These are phyloP conservation scores for Poecilia gillii DNA, from an alignment of 2,797 vertebrate species.

Conservation along the genomic window DNA sequence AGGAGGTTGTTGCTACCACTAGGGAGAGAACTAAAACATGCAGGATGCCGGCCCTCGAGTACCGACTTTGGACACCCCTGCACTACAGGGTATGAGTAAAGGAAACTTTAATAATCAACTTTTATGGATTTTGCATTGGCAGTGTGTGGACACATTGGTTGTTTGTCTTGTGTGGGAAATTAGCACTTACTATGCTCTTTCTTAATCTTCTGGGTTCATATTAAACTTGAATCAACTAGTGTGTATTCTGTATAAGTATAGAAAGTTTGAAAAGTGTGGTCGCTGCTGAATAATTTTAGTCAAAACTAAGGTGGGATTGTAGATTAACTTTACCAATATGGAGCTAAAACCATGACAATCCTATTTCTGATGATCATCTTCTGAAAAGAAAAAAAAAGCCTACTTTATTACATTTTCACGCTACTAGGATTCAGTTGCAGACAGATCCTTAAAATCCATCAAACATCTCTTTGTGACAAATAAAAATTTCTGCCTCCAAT, in stretches of 20 bases:
- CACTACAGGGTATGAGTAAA: not conserved
- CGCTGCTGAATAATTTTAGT: not conserved
- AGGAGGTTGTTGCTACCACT: too few relatives aligned
- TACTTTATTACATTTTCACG: not conserved
- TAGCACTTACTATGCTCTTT: not conserved
- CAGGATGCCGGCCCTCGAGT: too few relatives aligned
- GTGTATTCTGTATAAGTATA: not conserved
- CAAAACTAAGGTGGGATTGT: not conserved
- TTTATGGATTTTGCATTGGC: not conserved
- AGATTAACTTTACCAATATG: not conserved
- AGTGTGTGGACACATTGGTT: not conserved
- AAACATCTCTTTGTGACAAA: not conserved
- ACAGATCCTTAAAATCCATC: not conserved
- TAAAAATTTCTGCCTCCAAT: not conserved
- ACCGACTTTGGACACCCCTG: too few relatives aligned
- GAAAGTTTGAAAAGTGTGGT: not conserved
- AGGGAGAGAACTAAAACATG: too few relatives aligned
- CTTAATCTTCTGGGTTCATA: not conserved
- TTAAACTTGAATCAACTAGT: not conserved
- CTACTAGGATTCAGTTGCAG: not conserved
- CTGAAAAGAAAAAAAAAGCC: not conserved
- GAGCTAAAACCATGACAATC: not conserved
- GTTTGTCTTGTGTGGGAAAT: not conserved
- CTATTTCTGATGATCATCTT: not conserved
- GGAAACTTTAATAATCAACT: not conserved